Conservation (phyloP, 2,797 vertebrate species). For the Mastacembelus armatus region DNA sequence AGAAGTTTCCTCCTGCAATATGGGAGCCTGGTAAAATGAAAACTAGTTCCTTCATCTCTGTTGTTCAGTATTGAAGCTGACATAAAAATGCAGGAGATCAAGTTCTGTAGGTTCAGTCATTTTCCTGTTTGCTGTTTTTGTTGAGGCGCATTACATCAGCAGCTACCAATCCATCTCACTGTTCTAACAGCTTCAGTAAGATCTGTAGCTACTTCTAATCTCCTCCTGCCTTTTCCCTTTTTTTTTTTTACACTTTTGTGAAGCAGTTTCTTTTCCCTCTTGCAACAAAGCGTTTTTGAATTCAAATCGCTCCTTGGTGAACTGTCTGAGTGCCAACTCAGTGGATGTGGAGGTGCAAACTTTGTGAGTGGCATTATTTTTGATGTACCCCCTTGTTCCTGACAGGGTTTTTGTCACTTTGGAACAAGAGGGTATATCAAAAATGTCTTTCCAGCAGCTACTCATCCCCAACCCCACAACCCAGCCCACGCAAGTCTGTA, state of each 20-base stretch:
- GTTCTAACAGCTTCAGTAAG: constrained; percentile 70
- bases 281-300: constrained; percentile 61
- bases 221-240: constrained; percentile 35
- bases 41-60: constrained; percentile 45
- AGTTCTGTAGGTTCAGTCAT: constrained; percentile 44
- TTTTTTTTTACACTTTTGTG: constrained; percentile 36
- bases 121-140: constrained; percentile 59
- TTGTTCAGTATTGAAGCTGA: constrained; percentile 32
- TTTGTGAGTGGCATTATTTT: constrained; percentile 76
- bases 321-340: constrained; percentile 61
- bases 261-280: constrained; percentile 53
- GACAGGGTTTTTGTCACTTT: constrained; percentile 79
- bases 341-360: constrained; percentile 72
- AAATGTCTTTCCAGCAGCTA: constrained; percentile 64
- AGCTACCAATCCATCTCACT: constrained; percentile 60
- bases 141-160: constrained; percentile 69
- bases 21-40: constrained; percentile 41
- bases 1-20: constrained; percentile 51
- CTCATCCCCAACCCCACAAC: constrained; percentile 32
- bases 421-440: constrained; percentile 67
- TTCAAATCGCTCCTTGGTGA: constrained; percentile 72
- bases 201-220: constrained; percentile 74
- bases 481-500: constrained; percentile 45
- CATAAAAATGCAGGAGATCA: constrained; percentile 50
- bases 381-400: constrained; percentile 78